Percentiles rank a stretch among this genome's conserved stretches.
Evolutionary conservation across 2,113 vertebrate species (phyloP).

Genomic region (Nasalis larvatus): DNA sequence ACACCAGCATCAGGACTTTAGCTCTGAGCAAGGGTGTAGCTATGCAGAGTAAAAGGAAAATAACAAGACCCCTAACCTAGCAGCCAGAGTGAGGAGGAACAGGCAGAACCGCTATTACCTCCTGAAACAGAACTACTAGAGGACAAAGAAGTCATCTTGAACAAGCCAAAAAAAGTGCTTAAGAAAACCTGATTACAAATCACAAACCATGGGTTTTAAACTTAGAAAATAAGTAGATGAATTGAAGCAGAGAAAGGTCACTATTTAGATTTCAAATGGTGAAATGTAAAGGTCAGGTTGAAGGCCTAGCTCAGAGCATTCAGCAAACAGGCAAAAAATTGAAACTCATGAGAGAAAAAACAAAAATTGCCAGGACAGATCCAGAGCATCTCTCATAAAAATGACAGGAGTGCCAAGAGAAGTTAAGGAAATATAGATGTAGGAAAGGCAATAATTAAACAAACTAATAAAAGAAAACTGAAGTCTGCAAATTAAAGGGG

Average conservation of each 20-base stretch:
- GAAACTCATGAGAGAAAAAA: background rate
- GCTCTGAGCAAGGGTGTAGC: background rate
- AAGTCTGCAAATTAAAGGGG: background rate
- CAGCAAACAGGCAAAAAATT: background rate
- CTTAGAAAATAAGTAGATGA: background rate
- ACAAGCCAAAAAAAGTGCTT: background rate
- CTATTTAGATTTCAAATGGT: background rate
- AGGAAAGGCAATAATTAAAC: background rate
- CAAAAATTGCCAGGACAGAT: background rate
- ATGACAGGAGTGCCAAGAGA: background rate
- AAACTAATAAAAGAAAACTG: background rate
- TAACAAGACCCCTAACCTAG: background rate
- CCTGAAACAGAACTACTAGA: background rate
- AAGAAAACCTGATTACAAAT: background rate
- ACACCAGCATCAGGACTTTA: background rate
- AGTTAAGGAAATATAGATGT: background rate
- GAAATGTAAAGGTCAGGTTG: background rate
- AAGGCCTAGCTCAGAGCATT: background rate
- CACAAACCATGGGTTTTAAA: background rate
- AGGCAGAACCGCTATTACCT: background rate
- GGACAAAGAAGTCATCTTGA: background rate
- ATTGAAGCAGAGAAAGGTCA: background rate
- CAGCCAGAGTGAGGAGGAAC: background rate
- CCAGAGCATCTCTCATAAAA: background rate
- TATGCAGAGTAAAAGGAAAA: background rate